Conservation (phyloP, 2,797 vertebrate genomes). For the Chromis chromis region DNA sequence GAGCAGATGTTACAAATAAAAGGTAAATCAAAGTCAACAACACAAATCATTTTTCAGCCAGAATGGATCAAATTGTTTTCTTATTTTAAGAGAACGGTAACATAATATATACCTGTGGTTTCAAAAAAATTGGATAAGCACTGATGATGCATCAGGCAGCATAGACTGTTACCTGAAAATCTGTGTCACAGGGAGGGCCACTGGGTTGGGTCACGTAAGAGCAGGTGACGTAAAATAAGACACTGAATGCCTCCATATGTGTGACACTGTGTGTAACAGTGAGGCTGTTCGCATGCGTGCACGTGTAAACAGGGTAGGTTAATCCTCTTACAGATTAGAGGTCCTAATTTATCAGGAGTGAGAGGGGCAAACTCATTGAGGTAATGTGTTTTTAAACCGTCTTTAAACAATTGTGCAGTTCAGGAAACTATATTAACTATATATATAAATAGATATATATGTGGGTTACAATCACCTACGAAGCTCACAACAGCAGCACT, state of each 20-base stretch:
- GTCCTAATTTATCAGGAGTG: conserved; percentile 86
- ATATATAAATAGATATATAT: neutral
- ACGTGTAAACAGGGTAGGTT: conserved; percentile 72
- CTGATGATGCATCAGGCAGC: neutral
- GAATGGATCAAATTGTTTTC: conserved; percentile 1
- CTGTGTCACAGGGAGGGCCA: conserved; percentile 33
- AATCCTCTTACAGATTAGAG: conserved; percentile 88
- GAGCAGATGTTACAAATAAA: neutral
- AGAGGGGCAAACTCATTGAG: conserved; percentile 66
- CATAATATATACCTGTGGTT: neutral
- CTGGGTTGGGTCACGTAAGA: conserved; percentile 31
- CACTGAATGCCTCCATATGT: conserved; percentile 32
- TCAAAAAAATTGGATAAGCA: neutral
- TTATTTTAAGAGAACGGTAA: neutral
- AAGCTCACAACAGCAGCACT: neutral
- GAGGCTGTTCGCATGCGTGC: conserved; percentile 52
- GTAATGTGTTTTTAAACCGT: conserved; percentile 63
- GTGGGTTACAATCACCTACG: neutral
- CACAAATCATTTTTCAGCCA: neutral
- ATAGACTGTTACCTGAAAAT: conserved; percentile 16
- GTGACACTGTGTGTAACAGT: conserved; percentile 42
- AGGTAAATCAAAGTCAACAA: neutral
- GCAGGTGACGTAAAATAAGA: conserved; percentile 45
- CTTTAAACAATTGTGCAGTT: conserved; percentile 17
- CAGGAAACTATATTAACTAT: neutral